These are phyloP conservation scores for Ditylenchus weischeri DNA, from an alignment of 2,888 invertebrate genomes.

Conservation along the genomic window DNA sequence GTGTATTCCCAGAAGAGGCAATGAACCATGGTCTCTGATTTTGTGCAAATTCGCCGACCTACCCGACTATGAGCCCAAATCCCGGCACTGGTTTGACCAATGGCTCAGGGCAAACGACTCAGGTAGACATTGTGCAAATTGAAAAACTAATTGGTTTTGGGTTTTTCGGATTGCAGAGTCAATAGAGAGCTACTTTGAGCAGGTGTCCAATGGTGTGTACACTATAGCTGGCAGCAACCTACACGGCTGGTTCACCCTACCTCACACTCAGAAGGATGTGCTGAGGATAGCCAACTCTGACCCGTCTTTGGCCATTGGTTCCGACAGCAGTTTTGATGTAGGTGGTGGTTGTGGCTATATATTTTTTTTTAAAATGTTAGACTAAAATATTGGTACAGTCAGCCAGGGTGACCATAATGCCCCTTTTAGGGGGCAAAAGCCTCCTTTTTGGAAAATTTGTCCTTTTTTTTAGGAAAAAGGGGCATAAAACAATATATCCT, in stretches of 20 bases:
- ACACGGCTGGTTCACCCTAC: conserved; percentile 40
- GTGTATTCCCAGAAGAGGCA: conserved; percentile 40
- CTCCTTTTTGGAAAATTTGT: too few relatives aligned
- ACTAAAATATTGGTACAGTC: too few relatives aligned
- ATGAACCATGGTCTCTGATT: conserved; percentile 53
- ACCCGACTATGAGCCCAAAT: conserved; percentile 43
- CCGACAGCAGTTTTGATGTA: conserved; percentile 41
- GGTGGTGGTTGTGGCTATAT: conserved; percentile 13
- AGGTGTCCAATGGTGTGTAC: conserved; percentile 56
- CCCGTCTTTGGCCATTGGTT: conserved; percentile 24
- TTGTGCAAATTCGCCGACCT: conserved; percentile 50
- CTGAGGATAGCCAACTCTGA: conserved; percentile 40
- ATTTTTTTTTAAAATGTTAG: too few relatives aligned
- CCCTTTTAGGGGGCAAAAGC: too few relatives aligned
- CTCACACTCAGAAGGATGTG: conserved; percentile 46
- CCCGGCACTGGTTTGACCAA: conserved; percentile 44
- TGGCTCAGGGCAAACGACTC: conserved; percentile 48
- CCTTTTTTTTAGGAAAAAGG: too few relatives aligned
- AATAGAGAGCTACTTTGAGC: conserved; percentile 47
- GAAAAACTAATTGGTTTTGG: conserved; percentile 9
- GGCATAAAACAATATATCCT: too few relatives aligned
- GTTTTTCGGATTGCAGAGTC: conserved; percentile 42
- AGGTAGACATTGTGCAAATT: conserved; percentile 26
- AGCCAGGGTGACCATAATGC: too few relatives aligned
- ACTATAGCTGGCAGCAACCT: conserved; percentile 51